phyloP scores from a whole-genome alignment of 2,113 vertebrate species.

The Notiomystis cincta region DNA sequence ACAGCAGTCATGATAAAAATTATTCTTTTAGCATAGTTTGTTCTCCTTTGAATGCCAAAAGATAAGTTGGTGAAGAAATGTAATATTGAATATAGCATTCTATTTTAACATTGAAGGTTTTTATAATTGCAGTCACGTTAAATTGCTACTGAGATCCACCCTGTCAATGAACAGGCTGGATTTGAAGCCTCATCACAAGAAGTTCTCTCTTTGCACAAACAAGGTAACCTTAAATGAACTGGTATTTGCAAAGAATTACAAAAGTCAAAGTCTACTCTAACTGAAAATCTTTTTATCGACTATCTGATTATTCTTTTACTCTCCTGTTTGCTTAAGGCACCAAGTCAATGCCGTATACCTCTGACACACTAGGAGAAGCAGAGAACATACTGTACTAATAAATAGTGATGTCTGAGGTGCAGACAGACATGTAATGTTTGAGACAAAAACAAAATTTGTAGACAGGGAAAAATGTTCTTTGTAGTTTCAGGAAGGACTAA shows the following conservation, averaged over 20 bases:
- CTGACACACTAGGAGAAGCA: background rate
- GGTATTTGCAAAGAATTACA: background rate
- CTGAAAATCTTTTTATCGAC: conserved; percentile 7
- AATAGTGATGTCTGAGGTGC: background rate
- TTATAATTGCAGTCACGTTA: background rate
- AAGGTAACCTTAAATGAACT: conserved; percentile 25
- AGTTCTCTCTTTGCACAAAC: background rate
- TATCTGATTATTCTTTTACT: conserved; percentile 52
- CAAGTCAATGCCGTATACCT: background rate
- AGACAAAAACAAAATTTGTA: background rate
- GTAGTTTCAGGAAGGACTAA: background rate
- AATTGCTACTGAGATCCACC: background rate
- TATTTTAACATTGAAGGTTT: background rate
- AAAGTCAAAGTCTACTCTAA: conserved; percentile 47
- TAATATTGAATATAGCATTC: background rate
- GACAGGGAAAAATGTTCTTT: background rate
- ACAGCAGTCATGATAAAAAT: background rate
- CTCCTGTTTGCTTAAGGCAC: conserved; percentile 37
- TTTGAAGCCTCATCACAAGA: background rate
- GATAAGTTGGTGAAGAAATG: background rate
- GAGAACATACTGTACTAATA: conserved; percentile 27
- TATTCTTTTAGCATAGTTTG: background rate
- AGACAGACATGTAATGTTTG: background rate
- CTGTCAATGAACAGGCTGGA: background rate
- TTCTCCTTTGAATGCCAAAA: background rate